Base-by-base conservation (phyloP, 2,113 vertebrate species). In the Lophotis ruficrista region DNA sequence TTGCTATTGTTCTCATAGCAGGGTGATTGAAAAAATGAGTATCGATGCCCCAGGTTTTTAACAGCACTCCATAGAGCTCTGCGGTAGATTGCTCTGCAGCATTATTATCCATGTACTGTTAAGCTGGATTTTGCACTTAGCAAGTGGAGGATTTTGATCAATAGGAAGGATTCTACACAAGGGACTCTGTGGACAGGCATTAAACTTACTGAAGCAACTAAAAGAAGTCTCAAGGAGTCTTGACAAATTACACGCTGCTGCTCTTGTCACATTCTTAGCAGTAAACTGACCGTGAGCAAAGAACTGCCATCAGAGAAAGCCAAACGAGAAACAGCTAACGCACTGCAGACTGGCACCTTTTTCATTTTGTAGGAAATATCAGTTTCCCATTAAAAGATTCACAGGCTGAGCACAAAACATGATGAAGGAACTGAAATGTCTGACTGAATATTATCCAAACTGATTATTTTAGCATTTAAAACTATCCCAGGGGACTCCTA, bases 191-290 rank as follows among this genome's bases (percentile, higher is more conserved):
- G 57, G 51, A 89, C 81, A 87, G 83, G 35, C 73, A 90, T 81
- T 85, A 89, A 95, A 95, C 70, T 91, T 87, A 95, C 76, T 81
- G 94, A 96, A 95, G 93, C 91, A 92, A 95, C 89, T 94, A 88
- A 93, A 93, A 84, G 73, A 92, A 89, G 47, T 94, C 87, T 96
- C 64, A 75, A 90, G 91, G 57, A 96, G 90, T 86, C 90, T 64
- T 94, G 92, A 93, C 62, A 96, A 93, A 90, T 92, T 84, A 81
- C 60, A 83, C 68, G 47, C 77, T 87, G 62, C 76, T 89, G 30
- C 19, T 91, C 60, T 60, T 96, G 92, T 90, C 87, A 84, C 82
- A 90, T 76, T 94, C 79, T 96, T 76, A 90, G 37, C 60, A 65
- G 65, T 89, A 78, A 97, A 85, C 79, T 72, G 75, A 68, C 84